Evolutionary conservation across 2,888 invertebrate genomes (phyloP).

Genomic region (Galerucella calmariensis): DNA sequence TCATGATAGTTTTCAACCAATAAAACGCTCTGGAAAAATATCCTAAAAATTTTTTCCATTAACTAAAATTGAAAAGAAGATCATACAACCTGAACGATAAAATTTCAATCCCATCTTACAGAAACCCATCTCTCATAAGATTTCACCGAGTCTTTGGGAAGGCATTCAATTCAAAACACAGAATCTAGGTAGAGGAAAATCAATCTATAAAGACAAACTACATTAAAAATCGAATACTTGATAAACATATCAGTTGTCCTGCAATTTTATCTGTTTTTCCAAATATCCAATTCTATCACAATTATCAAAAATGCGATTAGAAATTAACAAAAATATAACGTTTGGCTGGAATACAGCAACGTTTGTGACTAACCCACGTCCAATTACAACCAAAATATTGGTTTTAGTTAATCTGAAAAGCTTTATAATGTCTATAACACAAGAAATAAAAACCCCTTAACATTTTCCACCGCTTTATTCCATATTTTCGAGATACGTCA

Average conservation of each 20-base stretch:
- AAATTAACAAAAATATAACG: no score
- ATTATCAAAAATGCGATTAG: no score
- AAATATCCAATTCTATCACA: no score
- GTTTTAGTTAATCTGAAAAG: neutral
- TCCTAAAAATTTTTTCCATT: no score
- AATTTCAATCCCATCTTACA: neutral
- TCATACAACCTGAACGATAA: no score
- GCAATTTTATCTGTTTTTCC: no score
- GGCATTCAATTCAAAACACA: neutral
- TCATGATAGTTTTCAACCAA: no score
- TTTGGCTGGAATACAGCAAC: no score
- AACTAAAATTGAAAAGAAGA: no score
- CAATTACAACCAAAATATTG: neutral
- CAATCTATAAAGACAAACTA: neutral
- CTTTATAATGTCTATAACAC: neutral
- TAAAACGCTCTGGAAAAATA: no score
- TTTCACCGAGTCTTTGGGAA: neutral
- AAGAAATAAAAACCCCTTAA: neutral
- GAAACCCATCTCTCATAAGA: neutral
- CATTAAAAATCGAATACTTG: neutral
- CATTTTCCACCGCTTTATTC: neutral
- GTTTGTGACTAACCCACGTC: neutral
- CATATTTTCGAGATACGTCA: constrained; percentile 6
- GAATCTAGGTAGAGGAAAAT: constrained; percentile 2
- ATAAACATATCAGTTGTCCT: neutral